Evolutionary conservation across 64 coral and sea anemone genomes (phyloP), one percentile per base, ranked within the genome.

Genomic region (Acropora yongei): DNA sequence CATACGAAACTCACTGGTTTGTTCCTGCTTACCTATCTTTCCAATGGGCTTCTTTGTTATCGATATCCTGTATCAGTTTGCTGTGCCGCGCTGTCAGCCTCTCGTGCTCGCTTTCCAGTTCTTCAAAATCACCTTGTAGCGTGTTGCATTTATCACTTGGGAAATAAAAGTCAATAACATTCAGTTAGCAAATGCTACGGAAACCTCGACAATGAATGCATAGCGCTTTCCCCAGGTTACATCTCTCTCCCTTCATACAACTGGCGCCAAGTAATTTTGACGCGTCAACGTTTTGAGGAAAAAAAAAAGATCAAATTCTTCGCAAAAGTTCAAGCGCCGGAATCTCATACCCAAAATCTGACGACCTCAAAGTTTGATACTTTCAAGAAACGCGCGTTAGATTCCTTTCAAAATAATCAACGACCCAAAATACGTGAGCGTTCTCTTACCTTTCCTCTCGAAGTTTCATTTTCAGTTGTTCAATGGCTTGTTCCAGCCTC

Each of bases 401-500:
- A 30, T 30, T 30, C 30, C 30, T 30, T 30, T 30, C 30, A 30
- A 30, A 55, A 55, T 7, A 7, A 55, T 55, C 51, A 55, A 55
- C 5, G 10, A 7, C 51, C 4, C 51, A 55, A 55, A 10, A 55
- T 30, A 30, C 30, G 30, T 30, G 30, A 55, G 51, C 8, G 48
- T 41, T 8, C 3, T 50, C 93, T 67, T 93, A 98, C 96, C 80
- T 98, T 12, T 80, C 87, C 6, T 98, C 96, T 80, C 93, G 96
- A 3, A 98, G 42, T 83, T 93, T 98, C 49, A 80, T 90, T 40
- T 98, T 98, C 1, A 98, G 61, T 47, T 95, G 96, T 41, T 95
- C 88, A 11, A 95, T 78, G 13, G 39, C 82, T 78, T 98, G 93
- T 51, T 98, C 93, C 1, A 98, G 66, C 65, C 90, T 89, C 57